Evolutionary conservation across 2,888 invertebrate genomes (phyloP).

Genomic region (Pimpla rufipes): DNA sequence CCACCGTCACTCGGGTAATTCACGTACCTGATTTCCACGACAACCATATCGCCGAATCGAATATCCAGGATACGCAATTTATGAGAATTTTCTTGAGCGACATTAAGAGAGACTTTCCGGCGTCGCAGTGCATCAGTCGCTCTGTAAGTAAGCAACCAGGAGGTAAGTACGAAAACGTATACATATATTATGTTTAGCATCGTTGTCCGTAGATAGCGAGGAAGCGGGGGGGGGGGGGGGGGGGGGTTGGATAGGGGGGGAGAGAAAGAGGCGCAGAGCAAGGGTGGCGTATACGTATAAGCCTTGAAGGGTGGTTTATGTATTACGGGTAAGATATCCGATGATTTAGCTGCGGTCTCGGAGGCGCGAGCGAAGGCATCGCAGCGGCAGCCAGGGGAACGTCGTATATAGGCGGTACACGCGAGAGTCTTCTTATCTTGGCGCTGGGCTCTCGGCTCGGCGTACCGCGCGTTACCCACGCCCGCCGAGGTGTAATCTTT

Average conservation of each 20-base stretch:
- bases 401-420: constrained; percentile 40
- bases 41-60: no score
- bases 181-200: constrained; percentile 66
- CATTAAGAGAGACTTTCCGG: constrained; percentile 36
- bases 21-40: no score
- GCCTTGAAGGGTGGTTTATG: constrained; percentile 85
- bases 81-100: constrained; percentile 59
- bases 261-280: constrained; percentile 50
- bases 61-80: constrained; percentile 44
- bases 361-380: constrained; percentile 49
- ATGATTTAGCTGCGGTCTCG: constrained; percentile 84
- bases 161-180: constrained; percentile 49
- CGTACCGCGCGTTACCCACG: constrained; percentile 70
- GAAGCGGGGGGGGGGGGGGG: neutral
- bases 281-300: constrained; percentile 80
- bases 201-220: constrained; percentile 64
- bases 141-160: constrained; percentile 33
- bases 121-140: constrained; percentile 53
- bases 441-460: constrained; percentile 51
- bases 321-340: constrained; percentile 85
- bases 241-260: constrained; percentile 13
- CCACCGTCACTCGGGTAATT: no score
- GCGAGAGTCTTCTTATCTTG: constrained; percentile 78
- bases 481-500: constrained; percentile 84
- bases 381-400: constrained; percentile 66